Base-by-base conservation (phyloP, 92 coral and sea anemone genomes). In the Metridium senile region DNA sequence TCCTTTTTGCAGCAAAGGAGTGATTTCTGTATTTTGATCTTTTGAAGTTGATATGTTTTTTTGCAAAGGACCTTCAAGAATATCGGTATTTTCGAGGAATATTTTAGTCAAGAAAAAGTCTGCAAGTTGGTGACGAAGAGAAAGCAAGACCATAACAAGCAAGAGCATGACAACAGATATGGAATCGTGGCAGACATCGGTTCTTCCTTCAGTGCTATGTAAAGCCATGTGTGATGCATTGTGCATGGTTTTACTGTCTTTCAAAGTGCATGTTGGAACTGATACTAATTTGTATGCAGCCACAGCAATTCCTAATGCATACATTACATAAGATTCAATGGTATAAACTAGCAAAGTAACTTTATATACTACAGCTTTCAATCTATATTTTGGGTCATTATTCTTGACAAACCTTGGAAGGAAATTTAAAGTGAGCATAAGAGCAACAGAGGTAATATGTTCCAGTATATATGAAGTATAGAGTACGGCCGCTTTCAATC, bases 221-320 rank as follows among this genome's bases (percentile, higher is more conserved):
- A 10, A 54, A 21, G 25, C 4, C 17, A 13, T 16, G 25, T 20
- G 59, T 54, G 70, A 58, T 17, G 51, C 70, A 19, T 28, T n/a
- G 34, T 49, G 21, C 34, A 7, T 45, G 20, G 20, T 49, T 58
- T 7, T 9, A 47, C 28, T 22, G 6, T 17, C 21, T 80, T 58
- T 7, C 25, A 16, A 8, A 31, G 34, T 26, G 21, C 79, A 80
- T 74, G 74, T 52, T 61, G 83, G 63, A 33, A 77, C 68, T 11
- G 87, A 26, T 9, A 87, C 64, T 2, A 87, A 74, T 28, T 87
- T 82, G 76, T 87, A 87, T 1, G 71, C 70, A 9, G 91, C 91
- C 10, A 77, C 65, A 39, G 75, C 66, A 11, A 81, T 81, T 18
- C 84, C 91, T 28, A 82, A 70, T 26, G 72, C 52, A 23, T 56